phyloP scores from a whole-genome alignment of 2,888 invertebrate species.

The Taenaris catops region DNA sequence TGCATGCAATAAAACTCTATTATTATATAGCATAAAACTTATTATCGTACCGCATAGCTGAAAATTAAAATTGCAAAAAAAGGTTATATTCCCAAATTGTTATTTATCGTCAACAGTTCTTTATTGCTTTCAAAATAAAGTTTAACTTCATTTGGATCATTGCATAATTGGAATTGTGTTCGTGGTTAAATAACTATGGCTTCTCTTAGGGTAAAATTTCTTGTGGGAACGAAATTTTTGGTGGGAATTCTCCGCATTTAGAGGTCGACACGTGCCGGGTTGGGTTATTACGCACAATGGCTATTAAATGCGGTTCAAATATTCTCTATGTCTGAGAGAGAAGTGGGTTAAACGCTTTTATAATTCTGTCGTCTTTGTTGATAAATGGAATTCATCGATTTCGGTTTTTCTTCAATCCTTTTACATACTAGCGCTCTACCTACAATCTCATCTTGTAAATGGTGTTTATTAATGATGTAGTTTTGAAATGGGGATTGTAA shows the following conservation, averaged over 20 bases:
- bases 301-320: conserved; percentile 8
- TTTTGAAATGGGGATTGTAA: too few species aligned
- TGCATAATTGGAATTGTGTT: background rate
- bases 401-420: too few species aligned
- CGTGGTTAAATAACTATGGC: conserved; percentile 19
- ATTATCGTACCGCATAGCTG: background rate
- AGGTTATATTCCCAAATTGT: background rate
- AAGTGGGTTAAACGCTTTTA: background rate
- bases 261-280: conserved; percentile 24
- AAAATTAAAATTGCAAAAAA: conserved; percentile 1
- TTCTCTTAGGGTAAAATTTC: conserved; percentile 36
- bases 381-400: background rate
- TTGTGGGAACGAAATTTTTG: conserved; percentile 38
- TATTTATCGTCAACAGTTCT: background rate
- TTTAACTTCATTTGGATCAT: conserved; percentile 7
- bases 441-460: too few species aligned
- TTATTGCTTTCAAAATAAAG: background rate
- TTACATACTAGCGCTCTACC: too few species aligned
- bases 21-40: background rate
- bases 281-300: conserved; percentile 6
- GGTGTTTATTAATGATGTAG: too few species aligned
- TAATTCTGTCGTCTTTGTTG: background rate
- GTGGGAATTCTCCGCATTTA: conserved; percentile 33
- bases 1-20: background rate
- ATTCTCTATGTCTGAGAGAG: conserved; percentile 2